Base-by-base conservation (phyloP, 2,888 invertebrate species). In the Tenthredo notha region DNA sequence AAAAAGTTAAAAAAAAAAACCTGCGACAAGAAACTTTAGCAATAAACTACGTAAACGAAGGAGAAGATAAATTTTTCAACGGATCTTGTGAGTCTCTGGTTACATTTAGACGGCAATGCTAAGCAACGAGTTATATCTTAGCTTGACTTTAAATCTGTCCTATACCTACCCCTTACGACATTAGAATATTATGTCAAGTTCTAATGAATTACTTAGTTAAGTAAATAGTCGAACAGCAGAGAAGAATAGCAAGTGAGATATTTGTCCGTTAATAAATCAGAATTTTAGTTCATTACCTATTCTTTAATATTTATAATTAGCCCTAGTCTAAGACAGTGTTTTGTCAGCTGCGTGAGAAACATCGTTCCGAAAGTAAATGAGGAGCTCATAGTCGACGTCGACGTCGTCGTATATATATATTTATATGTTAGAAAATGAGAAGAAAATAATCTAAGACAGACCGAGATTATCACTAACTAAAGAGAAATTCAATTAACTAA, bases 261-360 rank as follows among this genome's bases (percentile, higher is more conserved):
- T 74, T 43, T 74, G 43, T 74, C 10, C 43, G 37, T 21, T 43
- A 21, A 74, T 74, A 74, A 74, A 74, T 74, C 72, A 74, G 43
- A 12, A 21, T 43, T 43, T 74, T 74, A 12, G 40, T n/a, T 40
- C 43, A n/a, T 37, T 74, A 40, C 72, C 40, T 74, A 21, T 74
- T 18, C 29, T 33, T 67, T 33, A 40, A 74, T 43, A 43, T 74
- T 74, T 74, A 74, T 74, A 74, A 74, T 74, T 40, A 74, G 40
- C 40, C 21, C 21, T n/a, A 18, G n/a, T 40, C 9, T 10, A 21
- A 43, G n/a, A 40, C 37, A 43, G 21, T 74, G 84, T 84, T 84
- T 84, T 84, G 84, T 47, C 84, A 84, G 84, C 84, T 84, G 84
- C 50, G 43, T 33, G 84, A 54, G 72, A 74, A 74, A 74, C 43